Conservation (phyloP, 1,140 invertebrate species). For the Brachionus sp. region DNA sequence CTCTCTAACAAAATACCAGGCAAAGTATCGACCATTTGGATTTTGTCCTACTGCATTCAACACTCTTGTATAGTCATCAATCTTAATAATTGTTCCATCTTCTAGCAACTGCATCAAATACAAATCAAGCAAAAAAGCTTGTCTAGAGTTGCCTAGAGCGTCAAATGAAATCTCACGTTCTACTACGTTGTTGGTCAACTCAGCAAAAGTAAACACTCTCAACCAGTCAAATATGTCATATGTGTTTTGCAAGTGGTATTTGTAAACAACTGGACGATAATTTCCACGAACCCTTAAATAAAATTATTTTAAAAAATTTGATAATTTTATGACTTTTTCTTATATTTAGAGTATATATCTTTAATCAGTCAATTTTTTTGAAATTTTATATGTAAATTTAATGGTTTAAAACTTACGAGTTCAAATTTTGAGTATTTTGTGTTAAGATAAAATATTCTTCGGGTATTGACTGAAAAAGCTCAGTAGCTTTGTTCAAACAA, state of each 20-base stretch:
- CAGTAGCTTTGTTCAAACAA: conserved; percentile 42
- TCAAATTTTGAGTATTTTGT: neutral
- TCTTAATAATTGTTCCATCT: neutral
- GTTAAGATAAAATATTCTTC: neutral
- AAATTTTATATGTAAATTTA: too few relatives aligned
- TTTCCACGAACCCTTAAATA: neutral
- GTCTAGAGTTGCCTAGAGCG: conserved; percentile 32
- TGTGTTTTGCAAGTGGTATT: conserved; percentile 43
- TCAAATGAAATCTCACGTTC: neutral
- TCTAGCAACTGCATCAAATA: neutral
- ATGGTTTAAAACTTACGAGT: conserved; percentile 34
- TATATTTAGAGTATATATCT: too few relatives aligned
- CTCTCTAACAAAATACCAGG: conserved; percentile 35
- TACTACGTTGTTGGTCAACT: neutral
- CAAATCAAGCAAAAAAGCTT: conserved; percentile 16
- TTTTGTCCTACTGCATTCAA: conserved; percentile 5
- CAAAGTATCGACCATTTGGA: conserved; percentile 36
- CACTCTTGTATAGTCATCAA: conserved; percentile 8
- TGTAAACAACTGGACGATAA: neutral
- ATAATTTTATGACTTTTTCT: too few relatives aligned
- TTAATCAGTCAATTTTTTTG: too few relatives aligned
- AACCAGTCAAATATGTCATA: conserved; percentile 35
- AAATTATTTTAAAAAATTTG: too few relatives aligned
- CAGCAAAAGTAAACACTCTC: neutral
- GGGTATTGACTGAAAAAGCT: conserved; percentile 8